Base-by-base conservation (phyloP, 2,888 invertebrate genomes). In the Leptinotarsa haldemani region DNA sequence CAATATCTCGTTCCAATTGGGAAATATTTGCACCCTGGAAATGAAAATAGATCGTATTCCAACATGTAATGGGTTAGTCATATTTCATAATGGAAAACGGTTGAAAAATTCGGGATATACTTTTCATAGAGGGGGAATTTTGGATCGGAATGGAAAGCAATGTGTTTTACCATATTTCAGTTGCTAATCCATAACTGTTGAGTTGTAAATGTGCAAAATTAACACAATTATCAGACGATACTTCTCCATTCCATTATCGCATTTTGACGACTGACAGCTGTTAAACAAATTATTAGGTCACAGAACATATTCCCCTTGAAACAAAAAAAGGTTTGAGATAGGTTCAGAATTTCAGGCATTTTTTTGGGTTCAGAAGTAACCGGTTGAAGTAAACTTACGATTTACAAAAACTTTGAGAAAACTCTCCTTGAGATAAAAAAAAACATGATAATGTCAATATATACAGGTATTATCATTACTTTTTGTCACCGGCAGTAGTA, bases 1-100 rank as follows among this genome's bases (percentile, higher is more conserved):
- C 99, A 87, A 99, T 98, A 91, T 99, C 99, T 91, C 97, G 95
- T 92, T 99, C 99, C 89, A 99, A 90, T 89, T 99, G 98, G 85
- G 98, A 99, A 89, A 98, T 96, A 92, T 98, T 99, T 89, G 98
- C 97, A 91, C 99, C 99, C 99, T 97, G 88, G 76, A 90, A 89
- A 75, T 77, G 77, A 75, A 71, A 77, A 69, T 75, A 68, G 30
- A 50, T 68, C 18, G 20, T 74, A 69, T 53, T 15, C 71, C 78
- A 69, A 52, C 48, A 66, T 63, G 64, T 70, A 72, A 47, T 66
- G 58, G 30, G 56, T 61, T 58, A 52, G 52, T 65, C 69, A 69
- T 58, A 53, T 74, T 75, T 71, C 65, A 67, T 68, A 71, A 67
- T 40, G 50, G 65, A 22, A 70, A 70, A 67, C 61, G 61, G 56